Evolutionary conservation across 2,888 invertebrate genomes (phyloP).

Genomic region (Aspidiotus destructor): DNA sequence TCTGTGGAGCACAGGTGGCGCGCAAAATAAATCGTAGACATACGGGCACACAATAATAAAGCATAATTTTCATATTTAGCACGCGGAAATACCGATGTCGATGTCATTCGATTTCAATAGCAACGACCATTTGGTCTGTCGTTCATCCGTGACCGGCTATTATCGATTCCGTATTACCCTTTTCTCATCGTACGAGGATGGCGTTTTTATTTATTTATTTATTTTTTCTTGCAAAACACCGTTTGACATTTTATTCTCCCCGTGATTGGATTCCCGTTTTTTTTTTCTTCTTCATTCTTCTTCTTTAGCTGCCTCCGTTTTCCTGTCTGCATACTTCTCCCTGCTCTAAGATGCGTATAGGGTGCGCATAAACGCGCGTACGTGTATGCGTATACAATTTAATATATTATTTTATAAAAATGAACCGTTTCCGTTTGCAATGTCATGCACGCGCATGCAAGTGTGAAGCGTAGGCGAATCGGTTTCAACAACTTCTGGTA

Average conservation of each 20-base stretch:
- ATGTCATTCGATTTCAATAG: neutral
- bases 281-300: neutral
- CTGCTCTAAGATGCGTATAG: too few species aligned
- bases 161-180: neutral
- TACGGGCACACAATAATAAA: neutral
- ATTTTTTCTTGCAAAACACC: neutral
- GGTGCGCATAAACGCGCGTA: too few species aligned
- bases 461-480: conserved; percentile 22
- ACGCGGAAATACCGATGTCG: neutral
- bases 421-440: conserved; percentile 17
- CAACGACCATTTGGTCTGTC: neutral
- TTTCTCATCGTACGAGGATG: neutral
- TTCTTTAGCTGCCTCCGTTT: neutral
- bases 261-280: conserved; percentile 1
- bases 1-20: neutral
- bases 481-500: conserved; percentile 20
- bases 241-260: neutral
- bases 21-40: neutral
- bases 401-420: conserved; percentile 6
- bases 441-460: conserved; percentile 21
- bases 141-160: conserved; percentile 4
- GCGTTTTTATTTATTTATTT: neutral
- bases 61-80: conserved; percentile 2
- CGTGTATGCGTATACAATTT: neutral
- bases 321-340: neutral